Evolutionary conservation across 2,113 vertebrate genomes (phyloP), one percentile per base, ranked within the genome.

Genomic region (Diphyllodes magnificus): DNA sequence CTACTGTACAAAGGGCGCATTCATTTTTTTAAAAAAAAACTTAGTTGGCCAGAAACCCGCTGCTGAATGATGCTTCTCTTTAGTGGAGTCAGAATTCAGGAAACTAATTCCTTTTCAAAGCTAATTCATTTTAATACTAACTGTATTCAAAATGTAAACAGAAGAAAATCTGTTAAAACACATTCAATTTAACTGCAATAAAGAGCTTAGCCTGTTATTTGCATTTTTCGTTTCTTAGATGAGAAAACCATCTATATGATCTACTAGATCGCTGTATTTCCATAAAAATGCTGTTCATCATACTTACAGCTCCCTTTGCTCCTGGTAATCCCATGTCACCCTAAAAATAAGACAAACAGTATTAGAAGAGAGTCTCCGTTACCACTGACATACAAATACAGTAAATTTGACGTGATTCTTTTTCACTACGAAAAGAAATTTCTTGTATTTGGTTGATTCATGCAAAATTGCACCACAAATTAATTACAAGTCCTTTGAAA

Each of bases 221-320:
- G 13, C 21, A 50, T 78, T 92, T n/a, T 83, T 39, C 10, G 82
- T 96, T 86, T 92, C 44, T 86, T 68, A 88, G 93, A 70, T 50
- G 60, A 85, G 54, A 86, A 61, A 82, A 42, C 2, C n/a, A 17
- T 64, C 54, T 35, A 65, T 61, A 40, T 94, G 44, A 93, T 94
- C 80, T 82, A 49, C 33, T 44, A 82, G 33, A 75, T n/a, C 77
- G 96, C 87, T 51, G 4, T 37, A 60, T 88, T 75, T 92, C 57
- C 82, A 10, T 61, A 89, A 31, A 40, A 85, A 54, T 86, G 61
- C 5, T 91, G 23, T 81, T 96, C 31, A 54, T 95, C 94, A 82
- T 98, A 98, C 99, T 98, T 97, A 99, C 99, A 82, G 98, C 97
- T 98, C 99, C 99, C 95, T 99, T 99, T 81, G 98, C 72, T 92